Evolutionary conservation across 2,113 vertebrate genomes (phyloP).

Genomic region (Festucalex cinctus): DNA sequence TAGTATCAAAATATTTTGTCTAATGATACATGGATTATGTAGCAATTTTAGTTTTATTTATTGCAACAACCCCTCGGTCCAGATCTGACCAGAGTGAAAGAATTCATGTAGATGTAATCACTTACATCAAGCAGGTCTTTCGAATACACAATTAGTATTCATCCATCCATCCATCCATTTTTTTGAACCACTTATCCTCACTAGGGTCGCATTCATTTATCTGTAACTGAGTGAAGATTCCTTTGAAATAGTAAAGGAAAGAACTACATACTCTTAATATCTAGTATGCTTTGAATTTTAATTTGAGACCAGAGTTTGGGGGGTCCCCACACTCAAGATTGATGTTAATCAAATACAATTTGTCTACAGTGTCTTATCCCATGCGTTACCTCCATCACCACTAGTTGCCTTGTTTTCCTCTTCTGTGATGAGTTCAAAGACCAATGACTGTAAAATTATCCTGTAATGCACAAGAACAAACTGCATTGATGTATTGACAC

Average conservation of each 20-base stretch:
- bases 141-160: not conserved
- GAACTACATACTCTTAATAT: not conserved
- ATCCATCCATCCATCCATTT: not conserved
- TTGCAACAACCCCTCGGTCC: conserved; percentile 30
- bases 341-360: not conserved
- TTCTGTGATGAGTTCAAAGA: conserved; percentile 12
- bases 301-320: not conserved
- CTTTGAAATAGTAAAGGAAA: not conserved
- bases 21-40: not conserved
- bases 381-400: not conserved
- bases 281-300: not conserved
- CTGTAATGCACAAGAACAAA: not conserved
- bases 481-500: not conserved
- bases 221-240: not conserved
- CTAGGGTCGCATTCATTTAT: not conserved
- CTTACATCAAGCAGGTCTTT: not conserved
- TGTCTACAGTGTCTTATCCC: not conserved
- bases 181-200: too few relatives aligned
- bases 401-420: not conserved
- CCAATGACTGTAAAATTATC: not conserved
- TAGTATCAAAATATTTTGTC: too few relatives aligned
- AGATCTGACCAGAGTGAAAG: not conserved
- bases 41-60: conserved; percentile 53
- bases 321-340: not conserved
- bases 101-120: not conserved